phyloP scores from a whole-genome alignment of 2,113 vertebrate genomes.

The Axis porcinus region DNA sequence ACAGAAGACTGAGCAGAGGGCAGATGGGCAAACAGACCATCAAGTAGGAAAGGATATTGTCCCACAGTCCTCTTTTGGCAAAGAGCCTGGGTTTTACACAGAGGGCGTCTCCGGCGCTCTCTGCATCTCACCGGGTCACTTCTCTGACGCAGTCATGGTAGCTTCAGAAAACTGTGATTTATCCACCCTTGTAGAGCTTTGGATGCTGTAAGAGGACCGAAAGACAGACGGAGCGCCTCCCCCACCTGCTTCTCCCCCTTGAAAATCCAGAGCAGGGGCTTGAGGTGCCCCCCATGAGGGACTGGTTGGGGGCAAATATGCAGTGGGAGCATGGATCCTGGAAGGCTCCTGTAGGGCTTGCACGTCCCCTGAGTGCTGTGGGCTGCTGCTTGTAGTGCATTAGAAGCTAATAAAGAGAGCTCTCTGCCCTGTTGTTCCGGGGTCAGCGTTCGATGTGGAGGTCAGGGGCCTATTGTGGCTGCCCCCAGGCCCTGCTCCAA shows the following conservation, averaged over 20 bases:
- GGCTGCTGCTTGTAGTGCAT: neutral
- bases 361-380: neutral
- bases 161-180: neutral
- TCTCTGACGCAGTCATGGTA: neutral
- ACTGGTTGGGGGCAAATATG: accelerated
- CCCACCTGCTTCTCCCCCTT: neutral
- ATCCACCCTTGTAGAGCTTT: neutral
- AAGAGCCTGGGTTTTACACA: neutral
- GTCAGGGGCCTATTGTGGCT: neutral
- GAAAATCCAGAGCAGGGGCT: neutral
- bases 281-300: accelerated
- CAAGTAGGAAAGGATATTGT: too few species aligned
- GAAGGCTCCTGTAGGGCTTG: accelerated
- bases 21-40: accelerated
- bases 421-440: neutral
- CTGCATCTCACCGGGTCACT: accelerated
- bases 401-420: neutral
- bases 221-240: neutral
- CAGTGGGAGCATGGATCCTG: neutral
- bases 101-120: neutral
- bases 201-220: neutral
- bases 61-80: neutral
- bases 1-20: neutral
- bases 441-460: neutral
- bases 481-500: neutral